A percentile compares a stretch with the other conserved stretches of the same genome.
These are phyloP conservation scores for Drosophila suzukii DNA, from an alignment of 1,140 invertebrate species.

Conservation along the genomic window DNA sequence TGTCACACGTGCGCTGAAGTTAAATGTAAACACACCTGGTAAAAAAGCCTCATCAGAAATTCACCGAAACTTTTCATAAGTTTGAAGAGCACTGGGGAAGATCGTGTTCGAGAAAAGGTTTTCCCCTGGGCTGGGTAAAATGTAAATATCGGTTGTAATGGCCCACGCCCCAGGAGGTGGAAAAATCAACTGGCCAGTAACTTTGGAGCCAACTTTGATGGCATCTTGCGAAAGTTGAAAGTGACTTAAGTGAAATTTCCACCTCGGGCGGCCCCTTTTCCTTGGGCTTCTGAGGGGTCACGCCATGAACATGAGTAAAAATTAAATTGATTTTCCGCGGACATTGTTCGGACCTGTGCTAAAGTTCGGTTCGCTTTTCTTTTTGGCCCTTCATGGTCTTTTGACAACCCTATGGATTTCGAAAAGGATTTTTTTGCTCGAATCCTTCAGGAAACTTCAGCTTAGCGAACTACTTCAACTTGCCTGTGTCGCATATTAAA, in stretches of 20 bases:
- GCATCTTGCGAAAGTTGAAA: conserved; percentile 69
- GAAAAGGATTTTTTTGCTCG: not conserved
- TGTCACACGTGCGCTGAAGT: conserved; percentile 11
- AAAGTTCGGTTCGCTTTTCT: conserved; percentile 44
- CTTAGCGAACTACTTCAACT: conserved; percentile 3
- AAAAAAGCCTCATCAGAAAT: conserved; percentile 46
- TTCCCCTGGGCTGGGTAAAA: conserved; percentile 38
- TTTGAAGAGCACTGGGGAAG: conserved; percentile 5
- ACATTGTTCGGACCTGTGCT: conserved; percentile 56
- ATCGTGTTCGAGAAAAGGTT: conserved; percentile 28
- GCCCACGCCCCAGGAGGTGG: conserved; percentile 44
- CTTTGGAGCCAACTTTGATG: conserved; percentile 59
- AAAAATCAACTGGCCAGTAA: conserved; percentile 65
- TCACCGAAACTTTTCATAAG: conserved; percentile 43
- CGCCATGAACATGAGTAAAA: conserved; percentile 70
- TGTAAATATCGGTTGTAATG: conserved; percentile 77
- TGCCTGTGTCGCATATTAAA: conserved; percentile 51
- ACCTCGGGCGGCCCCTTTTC: conserved; percentile 33
- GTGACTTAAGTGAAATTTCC: conserved; percentile 81
- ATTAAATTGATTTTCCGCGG: conserved; percentile 78
- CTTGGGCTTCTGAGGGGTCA: conserved; percentile 17
- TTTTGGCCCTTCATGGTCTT: conserved; percentile 42
- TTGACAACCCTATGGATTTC: conserved; percentile 21
- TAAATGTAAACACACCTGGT: conserved; percentile 24
- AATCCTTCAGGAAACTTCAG: conserved; percentile 21